phyloP scores from a whole-genome alignment of 2,888 invertebrate species.

The Zygaena filipendulae region DNA sequence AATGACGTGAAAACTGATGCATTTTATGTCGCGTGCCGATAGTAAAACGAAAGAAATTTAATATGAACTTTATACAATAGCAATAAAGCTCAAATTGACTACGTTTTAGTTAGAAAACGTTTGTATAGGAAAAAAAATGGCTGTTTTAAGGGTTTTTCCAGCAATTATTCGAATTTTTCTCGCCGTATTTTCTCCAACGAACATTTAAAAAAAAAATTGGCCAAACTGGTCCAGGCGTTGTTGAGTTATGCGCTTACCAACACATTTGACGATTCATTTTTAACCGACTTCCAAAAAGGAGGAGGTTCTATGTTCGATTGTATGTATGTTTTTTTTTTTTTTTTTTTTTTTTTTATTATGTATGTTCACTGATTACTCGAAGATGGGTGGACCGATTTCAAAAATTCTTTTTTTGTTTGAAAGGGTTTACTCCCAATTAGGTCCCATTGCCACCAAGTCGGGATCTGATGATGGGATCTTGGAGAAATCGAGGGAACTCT shows the following conservation, averaged over 20 bases:
- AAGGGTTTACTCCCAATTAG: too few relatives aligned
- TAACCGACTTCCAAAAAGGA: too few relatives aligned
- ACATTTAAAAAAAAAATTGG: constrained; percentile 5
- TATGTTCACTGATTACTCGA: too few relatives aligned
- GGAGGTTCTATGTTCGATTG: too few relatives aligned
- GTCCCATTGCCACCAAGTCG: too few relatives aligned
- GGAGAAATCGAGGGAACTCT: too few relatives aligned
- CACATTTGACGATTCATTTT: constrained; percentile 12
- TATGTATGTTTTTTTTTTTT: too few relatives aligned
- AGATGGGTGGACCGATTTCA: too few relatives aligned
- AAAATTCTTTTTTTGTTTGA: too few relatives aligned
- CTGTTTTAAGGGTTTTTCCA: constrained; percentile 7
- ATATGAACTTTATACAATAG: constrained; percentile 16
- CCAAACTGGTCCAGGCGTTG: constrained; percentile 11
- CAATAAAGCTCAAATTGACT: constrained; percentile 14
- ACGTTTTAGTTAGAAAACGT: constrained; percentile 15
- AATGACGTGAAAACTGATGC: constrained; percentile 12
- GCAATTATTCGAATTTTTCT: constrained; percentile 6
- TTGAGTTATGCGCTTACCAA: constrained; percentile 14
- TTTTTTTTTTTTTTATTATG: too few relatives aligned
- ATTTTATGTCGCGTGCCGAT: too few relatives aligned
- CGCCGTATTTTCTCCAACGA: constrained; percentile 4
- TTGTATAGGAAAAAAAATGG: constrained; percentile 6
- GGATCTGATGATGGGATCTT: too few relatives aligned
- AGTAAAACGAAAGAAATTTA: constrained; percentile 14